Conservation (phyloP, 2,888 invertebrate species). For the Oligia fasciuncula region DNA sequence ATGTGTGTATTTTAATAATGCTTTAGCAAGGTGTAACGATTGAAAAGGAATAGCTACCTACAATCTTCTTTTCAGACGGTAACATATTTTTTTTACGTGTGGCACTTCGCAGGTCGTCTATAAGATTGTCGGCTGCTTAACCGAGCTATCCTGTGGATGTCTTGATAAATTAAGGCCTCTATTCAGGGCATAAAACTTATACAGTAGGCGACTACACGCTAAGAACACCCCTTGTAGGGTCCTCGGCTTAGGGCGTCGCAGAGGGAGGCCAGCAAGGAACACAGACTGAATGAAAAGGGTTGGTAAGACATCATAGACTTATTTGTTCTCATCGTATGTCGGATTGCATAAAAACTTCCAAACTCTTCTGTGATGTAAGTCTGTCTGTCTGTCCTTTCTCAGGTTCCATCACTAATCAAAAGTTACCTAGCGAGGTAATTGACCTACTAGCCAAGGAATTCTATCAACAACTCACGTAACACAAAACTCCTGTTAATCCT, state of each 20-base stretch:
- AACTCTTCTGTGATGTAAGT: background rate
- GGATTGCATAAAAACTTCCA: background rate
- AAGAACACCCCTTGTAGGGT: background rate
- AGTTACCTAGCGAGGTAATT: too few relatives aligned
- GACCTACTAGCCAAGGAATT: slow-evolving; percentile 28
- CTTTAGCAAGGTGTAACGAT: background rate
- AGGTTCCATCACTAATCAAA: background rate
- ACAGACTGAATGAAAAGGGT: background rate
- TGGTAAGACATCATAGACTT: background rate
- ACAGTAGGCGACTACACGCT: background rate
- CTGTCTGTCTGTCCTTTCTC: too few relatives aligned
- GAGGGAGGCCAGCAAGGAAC: background rate
- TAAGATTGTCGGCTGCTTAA: background rate
- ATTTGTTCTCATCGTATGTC: background rate
- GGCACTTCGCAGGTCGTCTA: too few relatives aligned
- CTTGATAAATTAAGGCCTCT: background rate
- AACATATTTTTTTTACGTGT: background rate
- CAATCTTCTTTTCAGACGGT: background rate
- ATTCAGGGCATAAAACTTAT: background rate
- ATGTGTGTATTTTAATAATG: background rate
- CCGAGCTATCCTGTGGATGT: background rate
- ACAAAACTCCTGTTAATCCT: slow-evolving; percentile 49
- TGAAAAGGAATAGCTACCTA: background rate
- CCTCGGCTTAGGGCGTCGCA: background rate
- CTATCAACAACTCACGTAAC: slow-evolving; percentile 41